Base-by-base conservation (phyloP, 2,797 vertebrate species). In the Lacerta viridis region DNA sequence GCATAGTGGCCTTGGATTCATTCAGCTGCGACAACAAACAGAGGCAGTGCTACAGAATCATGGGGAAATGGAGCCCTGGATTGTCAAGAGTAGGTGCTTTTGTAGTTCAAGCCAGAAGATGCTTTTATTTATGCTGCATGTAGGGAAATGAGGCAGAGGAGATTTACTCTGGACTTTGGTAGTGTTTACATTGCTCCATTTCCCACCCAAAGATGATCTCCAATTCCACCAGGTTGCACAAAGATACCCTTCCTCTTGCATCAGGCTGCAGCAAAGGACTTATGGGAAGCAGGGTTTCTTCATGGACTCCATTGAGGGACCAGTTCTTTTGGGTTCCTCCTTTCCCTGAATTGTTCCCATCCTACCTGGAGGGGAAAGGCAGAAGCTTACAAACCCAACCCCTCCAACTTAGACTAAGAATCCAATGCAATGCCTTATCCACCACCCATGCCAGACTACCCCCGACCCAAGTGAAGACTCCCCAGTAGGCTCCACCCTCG, bases 1-100 rank as follows among this genome's bases (percentile, higher is more conserved):
- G 55, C 0, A 36, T 46, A 61, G n/a, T 41, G 80, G 66, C 66
- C 64, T 84, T 8, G 72, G 20, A 17, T 43, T 23, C n/a, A 36
- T 74, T 64, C 61, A 23, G 0, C 85, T 61, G 13, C 27, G 0
- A 1, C 13, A 20, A 83, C 33, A 75, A 82, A 87, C 5, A 36
- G 1, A 1, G 0, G 9, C 29, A n/a, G 29, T 20, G n/a, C n/a
- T 9, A 89, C 33, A 0, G 41, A 77, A 71, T 61, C 25, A 10
- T 0, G 10, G 71, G 50, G 46, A 29, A 17, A 64, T 18, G 9
- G 59, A 39, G n/a, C 9, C 18, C 0, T 4, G 25, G 0, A 0
- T 85, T 88, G 59, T 81, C 79, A 64, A 77, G 29, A 80, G 64
- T 20, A 11, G n/a, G 74, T 68, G n/a, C 11, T 23, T 87, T 39